These are phyloP conservation scores for Ochotona curzoniae DNA, from an alignment of 2,113 vertebrate genomes.

Conservation along the genomic window DNA sequence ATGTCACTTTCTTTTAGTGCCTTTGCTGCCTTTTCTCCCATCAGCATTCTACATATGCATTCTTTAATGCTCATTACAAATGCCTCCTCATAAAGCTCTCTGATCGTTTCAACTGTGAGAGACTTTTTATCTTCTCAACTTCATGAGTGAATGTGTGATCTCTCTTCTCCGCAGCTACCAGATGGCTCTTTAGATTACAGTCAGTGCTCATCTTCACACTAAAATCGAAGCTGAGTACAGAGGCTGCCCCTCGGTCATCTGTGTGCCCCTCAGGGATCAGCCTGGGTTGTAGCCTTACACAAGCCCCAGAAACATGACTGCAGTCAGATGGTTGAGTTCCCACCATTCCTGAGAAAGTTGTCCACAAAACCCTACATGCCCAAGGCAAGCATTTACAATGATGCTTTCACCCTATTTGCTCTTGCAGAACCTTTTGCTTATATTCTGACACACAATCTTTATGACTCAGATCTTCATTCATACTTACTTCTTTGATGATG, in stretches of 20 bases:
- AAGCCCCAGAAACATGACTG: not conserved
- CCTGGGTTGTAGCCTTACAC: not conserved
- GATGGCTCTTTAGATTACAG: constrained; percentile 13
- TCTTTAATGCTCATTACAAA: constrained; percentile 40
- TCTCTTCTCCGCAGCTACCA: constrained; percentile 9
- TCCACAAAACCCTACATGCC: not conserved
- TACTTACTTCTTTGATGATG: not conserved
- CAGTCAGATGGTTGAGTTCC: not conserved
- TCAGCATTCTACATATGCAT: constrained; percentile 8
- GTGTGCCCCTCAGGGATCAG: not conserved
- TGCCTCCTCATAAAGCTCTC: constrained; percentile 3
- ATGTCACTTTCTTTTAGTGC: constrained; percentile 15
- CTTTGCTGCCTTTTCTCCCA: not conserved
- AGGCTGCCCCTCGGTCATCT: not conserved
- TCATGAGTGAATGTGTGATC: constrained; percentile 36
- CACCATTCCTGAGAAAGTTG: not conserved
- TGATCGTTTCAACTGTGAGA: not conserved
- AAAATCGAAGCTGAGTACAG: not conserved
- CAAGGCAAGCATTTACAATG: not conserved
- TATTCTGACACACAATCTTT: constrained; percentile 25
- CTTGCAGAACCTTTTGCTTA: not conserved
- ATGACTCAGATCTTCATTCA: constrained; percentile 34
- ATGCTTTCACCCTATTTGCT: not conserved
- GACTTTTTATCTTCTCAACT: constrained; percentile 35
- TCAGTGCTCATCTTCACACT: not conserved